phyloP scores from a whole-genome alignment of 2,888 invertebrate genomes.

The Apomyelois bistriatella region DNA sequence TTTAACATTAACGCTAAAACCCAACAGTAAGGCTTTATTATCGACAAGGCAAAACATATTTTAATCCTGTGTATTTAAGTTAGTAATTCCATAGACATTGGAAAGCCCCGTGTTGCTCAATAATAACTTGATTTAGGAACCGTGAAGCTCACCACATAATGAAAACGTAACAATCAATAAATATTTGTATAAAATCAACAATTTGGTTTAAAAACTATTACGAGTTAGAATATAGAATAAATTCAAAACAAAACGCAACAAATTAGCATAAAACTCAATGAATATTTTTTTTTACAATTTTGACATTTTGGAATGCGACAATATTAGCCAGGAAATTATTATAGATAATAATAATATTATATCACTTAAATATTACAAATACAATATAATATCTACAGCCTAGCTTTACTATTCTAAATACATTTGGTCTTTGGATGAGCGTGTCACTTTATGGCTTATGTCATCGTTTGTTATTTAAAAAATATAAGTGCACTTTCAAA shows the following conservation, averaged over 20 bases:
- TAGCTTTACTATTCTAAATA: slow-evolving; percentile 71
- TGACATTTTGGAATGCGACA: slow-evolving; percentile 51
- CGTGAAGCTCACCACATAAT: slow-evolving; percentile 42
- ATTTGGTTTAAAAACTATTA: slow-evolving; percentile 43
- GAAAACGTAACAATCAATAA: slow-evolving; percentile 62
- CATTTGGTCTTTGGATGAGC: slow-evolving; percentile 80
- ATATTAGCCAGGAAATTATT: slow-evolving; percentile 44
- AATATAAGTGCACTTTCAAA: slow-evolving; percentile 75
- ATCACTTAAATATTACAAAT: slow-evolving; percentile 55
- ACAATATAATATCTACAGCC: slow-evolving; percentile 60
- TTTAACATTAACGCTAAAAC: slow-evolving; percentile 61
- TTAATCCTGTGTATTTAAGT: slow-evolving; percentile 28
- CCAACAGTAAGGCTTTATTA: slow-evolving; percentile 57
- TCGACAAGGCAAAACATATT: slow-evolving; percentile 56
- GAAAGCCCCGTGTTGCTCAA: slow-evolving; percentile 40
- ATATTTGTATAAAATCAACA: slow-evolving; percentile 60
- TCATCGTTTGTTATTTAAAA: slow-evolving; percentile 67
- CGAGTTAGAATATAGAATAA: slow-evolving; percentile 24
- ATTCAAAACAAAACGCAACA: slow-evolving; percentile 36
- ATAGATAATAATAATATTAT: slow-evolving; percentile 42
- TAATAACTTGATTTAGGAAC: slow-evolving; percentile 55
- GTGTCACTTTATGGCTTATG: slow-evolving; percentile 74
- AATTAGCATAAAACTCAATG: slow-evolving; percentile 32
- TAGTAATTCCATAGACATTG: slow-evolving; percentile 30
- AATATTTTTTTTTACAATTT: slow-evolving; percentile 32